Percentiles rank a stretch among this genome's conserved stretches.
Evolutionary conservation across 2,888 invertebrate species (phyloP).

Genomic region (Torymus tubicola): DNA sequence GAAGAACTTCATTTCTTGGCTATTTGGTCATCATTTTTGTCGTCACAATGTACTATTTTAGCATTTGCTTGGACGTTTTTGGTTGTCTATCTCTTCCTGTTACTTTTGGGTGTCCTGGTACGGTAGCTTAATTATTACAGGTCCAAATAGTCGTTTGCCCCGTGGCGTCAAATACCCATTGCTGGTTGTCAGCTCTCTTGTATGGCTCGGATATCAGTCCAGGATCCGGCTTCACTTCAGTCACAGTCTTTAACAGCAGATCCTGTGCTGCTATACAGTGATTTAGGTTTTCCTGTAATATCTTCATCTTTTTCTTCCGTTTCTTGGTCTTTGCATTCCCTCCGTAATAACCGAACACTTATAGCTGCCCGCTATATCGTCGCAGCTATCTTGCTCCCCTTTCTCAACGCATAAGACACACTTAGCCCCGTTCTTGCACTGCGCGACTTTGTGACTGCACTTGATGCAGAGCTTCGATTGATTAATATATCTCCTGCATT

Average conservation of each 20-base stretch:
- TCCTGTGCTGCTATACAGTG: background rate
- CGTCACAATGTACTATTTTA: too few relatives aligned
- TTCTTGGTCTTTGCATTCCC: background rate
- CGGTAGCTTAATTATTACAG: constrained; percentile 47
- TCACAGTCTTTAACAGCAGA: background rate
- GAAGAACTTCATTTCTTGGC: too few relatives aligned
- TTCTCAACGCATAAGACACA: background rate
- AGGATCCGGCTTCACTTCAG: background rate
- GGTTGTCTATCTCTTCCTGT: too few relatives aligned
- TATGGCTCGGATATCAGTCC: background rate
- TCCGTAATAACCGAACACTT: background rate
- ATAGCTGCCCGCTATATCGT: background rate
- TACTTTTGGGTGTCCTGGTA: constrained; percentile 56
- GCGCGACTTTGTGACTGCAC: background rate
- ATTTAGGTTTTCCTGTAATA: background rate
- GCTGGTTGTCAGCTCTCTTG: constrained; percentile 69
- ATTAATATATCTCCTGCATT: background rate
- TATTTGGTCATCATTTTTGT: too few relatives aligned
- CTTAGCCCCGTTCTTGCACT: background rate
- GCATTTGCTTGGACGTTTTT: too few relatives aligned
- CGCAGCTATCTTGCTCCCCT: background rate
- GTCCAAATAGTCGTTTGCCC: constrained; percentile 63
- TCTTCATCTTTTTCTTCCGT: background rate
- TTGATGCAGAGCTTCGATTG: background rate
- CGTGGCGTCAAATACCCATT: constrained; percentile 43